These are phyloP conservation scores for Pristionchus mayeri DNA, from an alignment of 2,888 invertebrate species.

Conservation along the genomic window DNA sequence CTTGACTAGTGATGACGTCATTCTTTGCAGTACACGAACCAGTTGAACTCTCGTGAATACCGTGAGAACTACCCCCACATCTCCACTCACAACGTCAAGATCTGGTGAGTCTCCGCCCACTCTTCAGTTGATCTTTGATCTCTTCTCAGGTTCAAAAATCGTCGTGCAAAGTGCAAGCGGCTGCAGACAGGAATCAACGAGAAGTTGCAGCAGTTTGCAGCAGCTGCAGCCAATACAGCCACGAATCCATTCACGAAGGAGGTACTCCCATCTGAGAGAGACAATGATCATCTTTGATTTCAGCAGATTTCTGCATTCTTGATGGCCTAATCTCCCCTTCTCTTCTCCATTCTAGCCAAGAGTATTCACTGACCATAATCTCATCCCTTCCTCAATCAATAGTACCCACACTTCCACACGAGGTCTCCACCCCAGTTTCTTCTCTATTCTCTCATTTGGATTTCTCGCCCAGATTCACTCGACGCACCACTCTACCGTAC, in stretches of 20 bases:
- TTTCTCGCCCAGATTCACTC: background rate
- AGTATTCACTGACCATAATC: slow-evolving; percentile 40
- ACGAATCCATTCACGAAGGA: background rate
- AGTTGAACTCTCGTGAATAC: slow-evolving; percentile 42
- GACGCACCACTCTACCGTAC: slow-evolving; percentile 14
- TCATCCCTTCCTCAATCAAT: slow-evolving; percentile 34
- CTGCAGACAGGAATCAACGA: slow-evolving; percentile 78
- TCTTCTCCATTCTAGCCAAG: slow-evolving; percentile 23
- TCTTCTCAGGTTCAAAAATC: slow-evolving; percentile 86
- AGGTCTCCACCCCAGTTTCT: slow-evolving; percentile 1
- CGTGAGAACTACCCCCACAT: slow-evolving; percentile 95
- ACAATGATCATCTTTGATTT: background rate
- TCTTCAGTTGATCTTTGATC: background rate
- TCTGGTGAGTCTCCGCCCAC: slow-evolving; percentile 46
- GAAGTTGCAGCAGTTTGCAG: slow-evolving; percentile 48
- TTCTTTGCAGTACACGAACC: slow-evolving; percentile 38
- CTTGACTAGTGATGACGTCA: background rate
- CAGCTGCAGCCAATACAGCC: background rate
- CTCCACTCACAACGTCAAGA: slow-evolving; percentile 97
- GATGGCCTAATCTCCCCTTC: slow-evolving; percentile 22
- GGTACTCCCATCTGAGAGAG: background rate
- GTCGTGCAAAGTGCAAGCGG: slow-evolving; percentile 97
- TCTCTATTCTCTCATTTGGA: background rate
- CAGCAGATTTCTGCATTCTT: slow-evolving; percentile 26
- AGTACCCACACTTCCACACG: slow-evolving; percentile 28